These are phyloP conservation scores for Heliconius hewitsoni DNA, from an alignment of 1,140 invertebrate species.

Conservation along the genomic window DNA sequence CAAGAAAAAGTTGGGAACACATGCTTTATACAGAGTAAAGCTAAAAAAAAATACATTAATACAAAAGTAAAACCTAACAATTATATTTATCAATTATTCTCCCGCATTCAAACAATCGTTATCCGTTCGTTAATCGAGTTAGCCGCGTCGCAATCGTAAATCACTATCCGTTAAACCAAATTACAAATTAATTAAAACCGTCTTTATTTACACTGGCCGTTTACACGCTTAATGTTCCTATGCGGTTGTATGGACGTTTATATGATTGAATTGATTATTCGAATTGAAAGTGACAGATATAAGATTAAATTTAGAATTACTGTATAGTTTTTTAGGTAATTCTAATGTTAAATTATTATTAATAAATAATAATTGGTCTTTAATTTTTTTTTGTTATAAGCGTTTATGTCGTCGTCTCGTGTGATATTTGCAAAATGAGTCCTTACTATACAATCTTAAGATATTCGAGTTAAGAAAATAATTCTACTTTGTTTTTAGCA, in stretches of 20 bases:
- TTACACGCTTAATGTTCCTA: background rate
- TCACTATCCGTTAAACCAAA: constrained; percentile 14
- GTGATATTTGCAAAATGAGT: too few species aligned
- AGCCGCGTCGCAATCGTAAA: constrained; percentile 12
- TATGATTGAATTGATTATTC: background rate
- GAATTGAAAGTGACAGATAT: background rate
- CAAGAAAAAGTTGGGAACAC: too few species aligned
- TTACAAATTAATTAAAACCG: constrained; percentile 13
- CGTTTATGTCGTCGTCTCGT: too few species aligned
- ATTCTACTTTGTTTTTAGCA: too few species aligned
- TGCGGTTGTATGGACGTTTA: background rate
- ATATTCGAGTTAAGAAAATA: too few species aligned
- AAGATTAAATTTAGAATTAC: background rate
- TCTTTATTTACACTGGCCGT: constrained; percentile 13
- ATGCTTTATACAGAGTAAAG: too few species aligned
- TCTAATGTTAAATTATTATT: too few species aligned
- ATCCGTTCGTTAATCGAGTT: constrained; percentile 4
- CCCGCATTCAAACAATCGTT: constrained; percentile 2
- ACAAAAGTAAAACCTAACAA: background rate
- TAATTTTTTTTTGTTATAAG: too few species aligned
- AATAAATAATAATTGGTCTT: too few species aligned
- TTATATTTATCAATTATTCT: background rate
- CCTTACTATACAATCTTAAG: too few species aligned
- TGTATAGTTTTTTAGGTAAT: too few species aligned
- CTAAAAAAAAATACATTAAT: background rate